phyloP scores from a whole-genome alignment of 1,140 invertebrate genomes.

The Saccostrea echinata region DNA sequence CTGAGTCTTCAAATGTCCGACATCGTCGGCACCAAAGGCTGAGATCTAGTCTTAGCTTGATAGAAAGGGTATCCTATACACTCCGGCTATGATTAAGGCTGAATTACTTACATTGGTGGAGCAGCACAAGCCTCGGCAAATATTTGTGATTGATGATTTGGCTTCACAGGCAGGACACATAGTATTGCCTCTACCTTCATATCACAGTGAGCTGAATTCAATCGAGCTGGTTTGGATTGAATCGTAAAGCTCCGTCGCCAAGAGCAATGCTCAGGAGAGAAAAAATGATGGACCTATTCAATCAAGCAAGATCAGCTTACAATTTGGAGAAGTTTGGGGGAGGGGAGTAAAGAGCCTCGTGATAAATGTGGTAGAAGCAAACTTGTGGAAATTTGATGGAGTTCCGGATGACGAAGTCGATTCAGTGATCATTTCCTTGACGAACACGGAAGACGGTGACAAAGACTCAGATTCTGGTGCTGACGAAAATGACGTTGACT shows the following conservation, averaged over 20 bases:
- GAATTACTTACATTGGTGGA: not conserved
- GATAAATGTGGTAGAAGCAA: too few species aligned
- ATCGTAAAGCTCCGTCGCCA: not conserved
- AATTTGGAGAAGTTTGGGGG: too few species aligned
- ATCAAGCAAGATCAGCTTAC: too few species aligned
- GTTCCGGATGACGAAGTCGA: not conserved
- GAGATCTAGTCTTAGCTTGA: constrained; percentile 41
- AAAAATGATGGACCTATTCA: not conserved
- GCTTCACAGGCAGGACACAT: too few species aligned
- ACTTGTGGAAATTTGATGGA: not conserved
- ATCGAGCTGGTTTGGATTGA: too few species aligned
- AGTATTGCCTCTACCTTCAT: not conserved
- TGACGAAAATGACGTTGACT: constrained; percentile 1
- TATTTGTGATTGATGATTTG: too few species aligned
- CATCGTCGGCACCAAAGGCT: not conserved
- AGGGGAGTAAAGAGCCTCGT: too few species aligned
- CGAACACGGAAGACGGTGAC: not conserved
- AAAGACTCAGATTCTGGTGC: not conserved
- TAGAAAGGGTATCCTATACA: constrained; percentile 1
- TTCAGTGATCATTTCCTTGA: not conserved
- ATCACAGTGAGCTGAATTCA: constrained; percentile 22
- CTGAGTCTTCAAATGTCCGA: not conserved
- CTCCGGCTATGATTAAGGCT: constrained; percentile 9
- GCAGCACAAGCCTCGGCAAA: not conserved
- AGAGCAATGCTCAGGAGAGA: not conserved